These are phyloP conservation scores for Rhyacophila evoluta DNA, from an alignment of 2,888 invertebrate species.

Conservation along the genomic window DNA sequence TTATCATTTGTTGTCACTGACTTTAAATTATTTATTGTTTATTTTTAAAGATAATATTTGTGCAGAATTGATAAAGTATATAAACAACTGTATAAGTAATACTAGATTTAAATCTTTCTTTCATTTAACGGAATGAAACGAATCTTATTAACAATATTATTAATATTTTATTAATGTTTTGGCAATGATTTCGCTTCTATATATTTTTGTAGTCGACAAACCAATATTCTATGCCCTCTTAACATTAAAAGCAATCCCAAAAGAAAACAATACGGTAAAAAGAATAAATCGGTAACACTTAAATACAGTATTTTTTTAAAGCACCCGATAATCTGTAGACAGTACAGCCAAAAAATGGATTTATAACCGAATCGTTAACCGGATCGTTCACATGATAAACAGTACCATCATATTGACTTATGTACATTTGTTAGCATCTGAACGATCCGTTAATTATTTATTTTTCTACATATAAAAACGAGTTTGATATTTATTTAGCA, in stretches of 20 bases:
- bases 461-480: background rate
- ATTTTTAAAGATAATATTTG: conserved; percentile 42
- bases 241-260: background rate
- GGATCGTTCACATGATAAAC: background rate
- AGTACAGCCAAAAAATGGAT: conserved; percentile 17
- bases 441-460: background rate
- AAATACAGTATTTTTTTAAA: background rate
- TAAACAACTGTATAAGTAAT: conserved; percentile 40
- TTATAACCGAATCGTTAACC: background rate
- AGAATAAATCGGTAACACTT: background rate
- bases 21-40: conserved; percentile 41
- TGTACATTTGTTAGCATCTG: background rate
- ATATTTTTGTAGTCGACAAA: background rate
- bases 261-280: background rate
- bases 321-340: conserved; percentile 10
- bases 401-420: no score
- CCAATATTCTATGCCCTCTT: background rate
- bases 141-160: background rate
- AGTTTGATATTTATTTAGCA: background rate
- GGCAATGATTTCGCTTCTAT: background rate
- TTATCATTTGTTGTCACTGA: conserved; percentile 6
- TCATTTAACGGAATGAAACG: background rate
- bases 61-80: conserved; percentile 47
- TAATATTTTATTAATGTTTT: background rate
- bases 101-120: conserved; percentile 15